Conservation (phyloP, 2,113 vertebrate genomes). For the zebrafish (Danio rerio) region GRCz12tu NC_133190.1:20035001-20035500, state of each 20-base stretch:
- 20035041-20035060: too few relatives aligned
- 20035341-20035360: constrained; percentile 28
- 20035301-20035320: constrained; percentile 18
- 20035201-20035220: constrained; percentile 71
- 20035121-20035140: constrained; percentile 56
- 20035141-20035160: constrained; percentile 77
- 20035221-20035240: constrained; percentile 70
- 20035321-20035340: constrained; percentile 43
- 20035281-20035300: constrained; percentile 11
- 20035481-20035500: not conserved
- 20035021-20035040: too few relatives aligned
- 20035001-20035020: too few relatives aligned
- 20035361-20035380: constrained; percentile 2
- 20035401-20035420: constrained; percentile 2
- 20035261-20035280: not conserved
- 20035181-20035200: constrained; percentile 56
- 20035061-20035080: too few relatives aligned
- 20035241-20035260: constrained; percentile 60
- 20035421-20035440: not conserved
- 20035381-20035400: not conserved
- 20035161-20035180: constrained; percentile 84
- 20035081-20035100: too few relatives aligned
- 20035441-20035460: not conserved
- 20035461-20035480: too few relatives aligned
- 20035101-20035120: not conserved